These are phyloP conservation scores for Enteromius anoplus DNA, from an alignment of 2,797 vertebrate genomes.

Conservation along the genomic window DNA sequence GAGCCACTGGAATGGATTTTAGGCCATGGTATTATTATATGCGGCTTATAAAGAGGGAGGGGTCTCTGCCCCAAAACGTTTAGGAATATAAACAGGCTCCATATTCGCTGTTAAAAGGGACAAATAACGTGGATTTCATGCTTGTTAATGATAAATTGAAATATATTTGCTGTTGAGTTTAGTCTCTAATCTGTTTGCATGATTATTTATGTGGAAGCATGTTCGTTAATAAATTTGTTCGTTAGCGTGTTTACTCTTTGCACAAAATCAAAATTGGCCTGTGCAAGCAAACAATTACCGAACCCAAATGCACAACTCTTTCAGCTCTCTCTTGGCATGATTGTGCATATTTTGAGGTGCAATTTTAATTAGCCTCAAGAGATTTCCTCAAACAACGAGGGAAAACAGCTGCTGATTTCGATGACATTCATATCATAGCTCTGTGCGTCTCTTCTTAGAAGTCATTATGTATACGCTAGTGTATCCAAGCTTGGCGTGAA, in stretches of 20 bases:
- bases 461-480: not conserved
- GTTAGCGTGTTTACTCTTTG: constrained; percentile 49
- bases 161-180: constrained; percentile 38
- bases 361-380: constrained; percentile 35
- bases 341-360: constrained; percentile 42
- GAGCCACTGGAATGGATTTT: constrained; percentile 49
- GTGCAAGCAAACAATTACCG: constrained; percentile 41
- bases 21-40: constrained; percentile 42
- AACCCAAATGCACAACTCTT: constrained; percentile 36
- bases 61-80: not conserved
- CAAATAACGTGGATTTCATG: constrained; percentile 29
- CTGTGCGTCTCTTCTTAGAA: not conserved
- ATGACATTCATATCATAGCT: constrained; percentile 20
- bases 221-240: constrained; percentile 52
- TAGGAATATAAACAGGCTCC: constrained; percentile 11
- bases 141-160: constrained; percentile 25
- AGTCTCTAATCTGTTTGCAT: constrained; percentile 48
- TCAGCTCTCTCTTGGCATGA: constrained; percentile 21
- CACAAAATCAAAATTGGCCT: constrained; percentile 38
- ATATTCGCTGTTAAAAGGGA: constrained; percentile 9
- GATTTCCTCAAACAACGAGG: constrained; percentile 19
- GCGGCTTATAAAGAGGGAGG: constrained; percentile 19
- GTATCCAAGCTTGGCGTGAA: not conserved
- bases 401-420: constrained; percentile 37
- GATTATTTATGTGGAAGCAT: constrained; percentile 48